Conservation (phyloP, 2,797 vertebrate genomes). For the Oreochromis mossambicus region DNA sequence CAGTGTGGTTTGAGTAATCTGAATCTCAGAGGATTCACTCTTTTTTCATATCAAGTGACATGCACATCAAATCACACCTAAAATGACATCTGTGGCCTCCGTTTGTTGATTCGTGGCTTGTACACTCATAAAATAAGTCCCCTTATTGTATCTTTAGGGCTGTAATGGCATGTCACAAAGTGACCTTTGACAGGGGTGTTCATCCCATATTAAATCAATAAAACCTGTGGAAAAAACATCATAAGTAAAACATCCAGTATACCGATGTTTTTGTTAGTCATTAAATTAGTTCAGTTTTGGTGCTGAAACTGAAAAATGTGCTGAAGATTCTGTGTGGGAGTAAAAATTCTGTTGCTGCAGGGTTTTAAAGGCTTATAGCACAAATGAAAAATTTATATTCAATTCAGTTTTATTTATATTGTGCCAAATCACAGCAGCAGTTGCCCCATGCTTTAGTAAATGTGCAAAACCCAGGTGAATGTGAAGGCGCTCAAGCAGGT, state of each 20-base stretch:
- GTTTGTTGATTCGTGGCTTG: background rate
- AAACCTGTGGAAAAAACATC: background rate
- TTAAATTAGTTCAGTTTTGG: background rate
- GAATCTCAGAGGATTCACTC: background rate
- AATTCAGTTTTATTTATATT: background rate
- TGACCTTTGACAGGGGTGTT: accelerated
- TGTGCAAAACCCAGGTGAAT: background rate
- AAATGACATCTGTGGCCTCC: accelerated
- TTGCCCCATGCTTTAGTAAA: background rate
- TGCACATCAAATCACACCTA: background rate
- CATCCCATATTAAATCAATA: background rate
- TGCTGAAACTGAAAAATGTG: background rate
- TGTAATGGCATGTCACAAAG: background rate
- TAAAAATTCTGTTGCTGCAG: background rate
- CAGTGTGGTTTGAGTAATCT: background rate
- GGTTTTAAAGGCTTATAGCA: background rate
- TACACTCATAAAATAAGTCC: background rate
- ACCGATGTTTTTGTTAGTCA: background rate
- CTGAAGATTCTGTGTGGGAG: background rate
- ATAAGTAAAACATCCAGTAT: background rate
- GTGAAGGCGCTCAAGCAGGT: background rate
- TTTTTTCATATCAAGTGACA: background rate
- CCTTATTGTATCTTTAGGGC: background rate
- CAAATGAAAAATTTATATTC: background rate
- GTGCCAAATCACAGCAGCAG: background rate